phyloP scores from a whole-genome alignment of 2,797 vertebrate species.

The Phaenicophaeus curvirostris region DNA sequence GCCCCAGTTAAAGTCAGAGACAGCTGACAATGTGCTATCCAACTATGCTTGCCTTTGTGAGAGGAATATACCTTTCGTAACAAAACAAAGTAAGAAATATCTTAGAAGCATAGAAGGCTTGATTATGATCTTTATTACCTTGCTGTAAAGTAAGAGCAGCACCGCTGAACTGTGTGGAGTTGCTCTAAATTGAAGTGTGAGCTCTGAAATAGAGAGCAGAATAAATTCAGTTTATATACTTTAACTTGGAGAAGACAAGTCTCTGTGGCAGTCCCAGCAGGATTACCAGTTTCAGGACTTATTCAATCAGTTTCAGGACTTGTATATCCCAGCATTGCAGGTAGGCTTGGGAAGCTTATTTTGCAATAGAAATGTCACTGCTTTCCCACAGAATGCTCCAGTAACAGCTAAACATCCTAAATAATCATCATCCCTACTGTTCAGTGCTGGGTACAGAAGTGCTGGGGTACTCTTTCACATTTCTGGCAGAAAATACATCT shows the following conservation, averaged over 20 bases:
- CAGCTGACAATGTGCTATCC: neutral
- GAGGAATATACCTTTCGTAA: conserved; percentile 9
- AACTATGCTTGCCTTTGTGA: conserved; percentile 9
- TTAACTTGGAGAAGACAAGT: neutral
- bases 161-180: neutral
- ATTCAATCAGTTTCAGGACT: neutral
- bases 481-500: conserved; percentile 9
- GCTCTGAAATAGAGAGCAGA: conserved; percentile 40
- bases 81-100: conserved; percentile 19
- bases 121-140: conserved; percentile 62
- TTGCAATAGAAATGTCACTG: conserved; percentile 22
- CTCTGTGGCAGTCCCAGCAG: neutral
- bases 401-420: conserved; percentile 32
- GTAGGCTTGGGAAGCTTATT: conserved; percentile 16
- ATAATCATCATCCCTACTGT: neutral
- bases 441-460: conserved; percentile 19
- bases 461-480: neutral
- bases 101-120: neutral
- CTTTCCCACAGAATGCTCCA: conserved; percentile 10
- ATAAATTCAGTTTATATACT: conserved; percentile 29
- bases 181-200: conserved; percentile 33
- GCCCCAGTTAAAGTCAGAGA: neutral
- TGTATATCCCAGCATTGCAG: neutral
- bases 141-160: conserved; percentile 33
- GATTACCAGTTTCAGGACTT: conserved; percentile 21